Base-by-base conservation (phyloP, 2,797 vertebrate genomes). In the Lepilemur ruficaudatus region DNA sequence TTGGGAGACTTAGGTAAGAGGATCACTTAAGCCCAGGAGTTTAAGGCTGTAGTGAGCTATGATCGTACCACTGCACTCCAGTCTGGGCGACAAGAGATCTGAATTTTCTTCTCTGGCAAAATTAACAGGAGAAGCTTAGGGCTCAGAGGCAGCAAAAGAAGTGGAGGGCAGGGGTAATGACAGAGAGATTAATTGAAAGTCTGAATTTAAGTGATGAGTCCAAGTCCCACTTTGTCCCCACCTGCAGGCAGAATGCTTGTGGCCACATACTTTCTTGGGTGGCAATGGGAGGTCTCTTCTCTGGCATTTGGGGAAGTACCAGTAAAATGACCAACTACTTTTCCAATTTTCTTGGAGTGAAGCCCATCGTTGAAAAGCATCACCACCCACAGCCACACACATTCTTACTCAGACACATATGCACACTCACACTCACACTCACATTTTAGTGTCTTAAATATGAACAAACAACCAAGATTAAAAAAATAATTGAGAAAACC, bases 401-500 rank as follows among this genome's bases (percentile, higher is more conserved):
- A 61, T 32, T 83, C 23, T 65, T 32, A 61, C 32, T 63, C 4
- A 15, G 20, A 82, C 35, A 65, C 69, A 70, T 46, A 89, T 22
- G 32, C 32, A 61, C 7, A 41, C 7, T 43, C 25, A n/a, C 22
- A 38, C 13, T 88, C 38, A 85, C 43, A 55, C 52, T 48, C 43
- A 93, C 6, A 22, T 57, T 72, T 57, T n/a, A 61, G 48, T 57
- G 30, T 73, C 75, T 90, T 94, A 61, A 69, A 65, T n/a, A 75
- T 43, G 83, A 91, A 78, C 22, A 35, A 52, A 87, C 20, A 95
- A 63, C 38, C 38, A 82, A 89, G 73, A 80, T 70, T 82, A 55
- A 92, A 38, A 17, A 86, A 86, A 73, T 57, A 78, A 82, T 70
- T 93, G 72, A 94, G 82, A 80, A 89, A 81, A 80, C 65, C 9